These are phyloP conservation scores for Xestoiulus laeticollis DNA, from an alignment of 2,888 invertebrate genomes.

Conservation along the genomic window DNA sequence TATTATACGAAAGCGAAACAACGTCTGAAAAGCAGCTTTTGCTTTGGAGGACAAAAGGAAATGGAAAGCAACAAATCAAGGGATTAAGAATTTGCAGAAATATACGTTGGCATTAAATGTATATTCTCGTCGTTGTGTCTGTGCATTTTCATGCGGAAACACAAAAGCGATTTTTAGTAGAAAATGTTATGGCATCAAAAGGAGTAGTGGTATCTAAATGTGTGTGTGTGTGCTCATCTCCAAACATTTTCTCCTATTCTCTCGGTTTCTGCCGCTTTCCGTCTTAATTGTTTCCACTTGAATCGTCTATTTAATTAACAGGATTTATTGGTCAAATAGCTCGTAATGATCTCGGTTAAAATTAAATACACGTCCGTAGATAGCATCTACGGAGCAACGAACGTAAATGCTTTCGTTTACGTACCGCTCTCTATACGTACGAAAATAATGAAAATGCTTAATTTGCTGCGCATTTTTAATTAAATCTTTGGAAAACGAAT, in stretches of 20 bases:
- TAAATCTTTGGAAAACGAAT: constrained; percentile 1
- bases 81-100: constrained; percentile 39
- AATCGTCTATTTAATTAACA: constrained; percentile 24
- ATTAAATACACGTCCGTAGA: constrained; percentile 6
- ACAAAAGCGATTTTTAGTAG: background rate
- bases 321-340: constrained; percentile 31
- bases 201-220: background rate
- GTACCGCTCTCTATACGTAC: background rate
- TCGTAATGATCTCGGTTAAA: constrained; percentile 33
- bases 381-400: background rate
- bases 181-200: background rate
- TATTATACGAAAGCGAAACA: background rate
- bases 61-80: constrained; percentile 10
- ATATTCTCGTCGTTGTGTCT: background rate
- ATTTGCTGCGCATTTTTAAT: constrained; percentile 16
- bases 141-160: background rate
- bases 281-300: constrained; percentile 35
- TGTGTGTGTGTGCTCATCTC: background rate
- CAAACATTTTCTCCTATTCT: background rate
- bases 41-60: background rate
- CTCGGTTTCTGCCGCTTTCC: background rate
- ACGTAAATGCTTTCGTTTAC: too few species aligned
- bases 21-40: background rate
- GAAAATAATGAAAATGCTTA: constrained; percentile 32
- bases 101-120: constrained; percentile 10